Percentiles rank a stretch among this genome's conserved stretches.
These are phyloP conservation scores for Pimpla rufipes DNA, from an alignment of 2,888 invertebrate genomes.

Conservation along the genomic window DNA sequence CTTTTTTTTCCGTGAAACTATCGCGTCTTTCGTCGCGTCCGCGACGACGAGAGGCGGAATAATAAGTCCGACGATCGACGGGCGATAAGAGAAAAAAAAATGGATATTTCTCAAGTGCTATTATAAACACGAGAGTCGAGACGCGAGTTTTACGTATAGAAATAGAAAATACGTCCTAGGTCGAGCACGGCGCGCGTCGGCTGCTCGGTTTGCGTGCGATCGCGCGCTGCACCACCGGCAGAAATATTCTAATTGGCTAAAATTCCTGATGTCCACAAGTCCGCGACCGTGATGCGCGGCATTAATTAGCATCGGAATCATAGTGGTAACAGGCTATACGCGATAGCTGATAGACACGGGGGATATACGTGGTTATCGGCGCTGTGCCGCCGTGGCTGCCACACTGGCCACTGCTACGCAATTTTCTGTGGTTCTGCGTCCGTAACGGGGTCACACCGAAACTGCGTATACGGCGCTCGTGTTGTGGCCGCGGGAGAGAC, in stretches of 20 bases:
- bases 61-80: not conserved
- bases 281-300: conserved; percentile 77
- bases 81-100: not conserved
- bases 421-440: conserved; percentile 67
- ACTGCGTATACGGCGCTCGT: conserved; percentile 55
- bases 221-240: conserved; percentile 68
- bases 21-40: no score
- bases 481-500: conserved; percentile 45
- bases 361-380: conserved; percentile 50
- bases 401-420: conserved; percentile 48
- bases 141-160: conserved; percentile 20
- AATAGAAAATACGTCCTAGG: conserved; percentile 18
- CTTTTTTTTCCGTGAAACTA: no score
- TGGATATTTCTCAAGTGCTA: conserved; percentile 17
- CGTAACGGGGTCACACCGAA: conserved; percentile 68
- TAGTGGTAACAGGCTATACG: conserved; percentile 69
- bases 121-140: conserved; percentile 17
- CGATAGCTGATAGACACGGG: conserved; percentile 54
- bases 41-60: not conserved
- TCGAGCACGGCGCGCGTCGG: not conserved
- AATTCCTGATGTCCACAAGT: conserved; percentile 79
- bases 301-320: conserved; percentile 80
- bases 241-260: conserved; percentile 79
- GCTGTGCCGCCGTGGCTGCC: conserved; percentile 26
- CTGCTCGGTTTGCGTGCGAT: conserved; percentile 53